Percentiles rank a stretch among this genome's conserved stretches.
phyloP scores from a whole-genome alignment of 1,140 invertebrate species.

The Penaeus vannamei region DNA sequence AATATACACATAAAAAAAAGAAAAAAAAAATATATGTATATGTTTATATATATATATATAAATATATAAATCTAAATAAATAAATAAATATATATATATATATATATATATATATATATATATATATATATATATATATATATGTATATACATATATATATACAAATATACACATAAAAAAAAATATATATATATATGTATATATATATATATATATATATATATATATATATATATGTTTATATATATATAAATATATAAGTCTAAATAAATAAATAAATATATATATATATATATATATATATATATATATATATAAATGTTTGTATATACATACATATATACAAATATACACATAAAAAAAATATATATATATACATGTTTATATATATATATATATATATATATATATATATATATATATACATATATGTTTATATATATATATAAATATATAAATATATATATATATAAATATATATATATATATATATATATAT shows the following conservation, averaged over 20 bases:
- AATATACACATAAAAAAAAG: slow-evolving; percentile 4
- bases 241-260: slow-evolving; percentile 51
- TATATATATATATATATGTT: slow-evolving; percentile 46
- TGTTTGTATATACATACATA: slow-evolving; percentile 20
- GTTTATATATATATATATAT: slow-evolving; percentile 26
- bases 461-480: slow-evolving; percentile 39
- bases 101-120: slow-evolving; percentile 46
- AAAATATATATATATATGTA: slow-evolving; percentile 44
- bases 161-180: slow-evolving; percentile 20
- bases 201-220: slow-evolving; percentile 46
- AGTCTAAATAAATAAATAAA: slow-evolving; percentile 47
- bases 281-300: slow-evolving; percentile 55
- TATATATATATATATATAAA: slow-evolving; percentile 52
- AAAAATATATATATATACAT: no score
- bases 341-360: background rate
- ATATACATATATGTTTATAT: slow-evolving; percentile 42
- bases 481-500: background rate
- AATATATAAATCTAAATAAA: slow-evolving; percentile 19
- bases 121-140: slow-evolving; percentile 48
- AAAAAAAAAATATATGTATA: background rate
- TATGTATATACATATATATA: slow-evolving; percentile 37
- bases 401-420: slow-evolving; percentile 16
- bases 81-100: slow-evolving; percentile 47
- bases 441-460: slow-evolving; percentile 36
- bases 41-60: background rate